Evolutionary conservation across 2,113 vertebrate genomes (phyloP), one percentile per base, ranked within the genome.

Genomic region (Poecile atricapillus): DNA sequence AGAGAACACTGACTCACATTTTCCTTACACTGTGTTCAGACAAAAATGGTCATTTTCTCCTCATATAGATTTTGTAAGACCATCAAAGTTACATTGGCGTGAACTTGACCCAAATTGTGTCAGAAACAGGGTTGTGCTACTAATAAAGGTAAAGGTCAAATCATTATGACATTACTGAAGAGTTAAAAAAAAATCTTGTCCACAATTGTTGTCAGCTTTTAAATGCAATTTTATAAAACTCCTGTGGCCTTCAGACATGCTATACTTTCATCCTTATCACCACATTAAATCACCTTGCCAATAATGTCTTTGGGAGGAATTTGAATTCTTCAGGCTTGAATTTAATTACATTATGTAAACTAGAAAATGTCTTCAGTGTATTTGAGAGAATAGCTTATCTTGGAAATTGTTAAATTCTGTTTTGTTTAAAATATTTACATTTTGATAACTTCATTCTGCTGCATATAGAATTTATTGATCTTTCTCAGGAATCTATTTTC

Each of bases 331-430:
- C 94, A 95, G 88, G 89, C 91, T 97, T 97, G 88, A 97, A 92
- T 97, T 98, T 98, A 98, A 98, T 98, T 98, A 98, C 91, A 93
- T 97, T 97, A 97, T 97, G 91, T 97, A 98, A 98, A 98, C 96
- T 88, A 96, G 93, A 87, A 97, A 97, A 95, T 89, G 53, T 96
- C 95, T 96, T 96, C 93, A 87, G 73, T 89, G 90, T 79, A 94
- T 97, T 92, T 87, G 60, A 97, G 92, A 43, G 80, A 97, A 91
- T 7, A 89, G 75, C 83, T 96, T 95, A 93, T 96, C 81, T 75
- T 73, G 53, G 78, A 83, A 96, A 97, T 71, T 94, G 83, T 80
- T 89, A 93, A 90, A 74, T 95, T 97, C 69, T 88, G 44, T 95
- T 97, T 97, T 97, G 89, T 96, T 97, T 97, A 94, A 97, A 97